Evolutionary conservation across 2,797 vertebrate species (phyloP), one percentile per base, ranked within the genome.

Genomic region (Neostethus bicornis): DNA sequence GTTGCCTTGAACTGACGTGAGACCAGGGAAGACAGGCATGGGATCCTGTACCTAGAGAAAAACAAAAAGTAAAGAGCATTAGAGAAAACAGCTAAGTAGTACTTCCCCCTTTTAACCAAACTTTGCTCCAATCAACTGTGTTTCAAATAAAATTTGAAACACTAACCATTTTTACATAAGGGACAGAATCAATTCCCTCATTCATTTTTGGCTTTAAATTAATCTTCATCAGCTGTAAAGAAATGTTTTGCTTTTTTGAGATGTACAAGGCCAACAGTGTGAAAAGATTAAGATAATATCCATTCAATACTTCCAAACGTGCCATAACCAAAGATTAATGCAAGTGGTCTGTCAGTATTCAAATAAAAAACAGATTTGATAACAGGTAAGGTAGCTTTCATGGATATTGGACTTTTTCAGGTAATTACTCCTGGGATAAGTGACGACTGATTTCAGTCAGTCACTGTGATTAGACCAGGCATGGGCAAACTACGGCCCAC

Each of bases 41-140:
- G 75, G 80, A 55, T 91, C 86, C 31, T 89, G 85, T 81, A 87
- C 70, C 85, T 85, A 46, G 17, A 70, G 21, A 50, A 16, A 0
- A 47, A 13, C 4, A 67, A 3, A 72, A 10, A n/a, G 13, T 5
- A 48, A 13, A 57, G 4, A 21, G 39, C 0, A 5, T 72, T 1
- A 74, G 23, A 25, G 7, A 20, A 24, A 49, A 26, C 1, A 14
- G 20, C 39, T n/a, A n/a, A 42, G 14, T 23, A 17, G 23, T 7
- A 26, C 21, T 53, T 54, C n/a, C 20, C 3, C n/a, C 25, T 23
- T 29, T 14, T 45, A 2, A 17, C 4, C 14, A n/a, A n/a, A n/a
- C n/a, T n/a, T n/a, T 43, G 54, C 29, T 25, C 5, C 23, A 49
- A 20, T 26, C 37, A 41, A 69, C 19, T 48, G 13, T n/a, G 14